A percentile compares a stretch with the other conserved stretches of the same genome.
phyloP scores from a whole-genome alignment of 2,888 invertebrate genomes.

The Eupithecia subumbrata region DNA sequence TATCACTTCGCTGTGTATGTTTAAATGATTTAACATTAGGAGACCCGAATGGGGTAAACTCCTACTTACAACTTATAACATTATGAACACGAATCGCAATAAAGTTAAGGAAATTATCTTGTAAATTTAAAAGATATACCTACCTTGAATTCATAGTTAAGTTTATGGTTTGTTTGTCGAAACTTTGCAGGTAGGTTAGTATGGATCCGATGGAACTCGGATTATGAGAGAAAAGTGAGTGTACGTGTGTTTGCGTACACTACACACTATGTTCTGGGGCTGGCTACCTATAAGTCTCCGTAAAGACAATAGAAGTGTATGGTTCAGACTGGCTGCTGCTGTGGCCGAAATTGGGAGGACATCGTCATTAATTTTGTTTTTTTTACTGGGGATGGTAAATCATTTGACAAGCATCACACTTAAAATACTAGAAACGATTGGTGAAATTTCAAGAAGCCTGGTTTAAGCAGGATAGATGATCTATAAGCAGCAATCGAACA shows the following conservation, averaged over 20 bases:
- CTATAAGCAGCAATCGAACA: not conserved
- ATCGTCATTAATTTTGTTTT: not conserved
- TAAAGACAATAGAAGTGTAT: too few species aligned
- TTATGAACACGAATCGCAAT: not conserved
- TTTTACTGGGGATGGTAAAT: too few species aligned
- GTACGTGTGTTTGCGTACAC: not conserved
- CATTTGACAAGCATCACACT: too few species aligned
- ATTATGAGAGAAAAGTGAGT: not conserved
- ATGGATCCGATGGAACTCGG: not conserved
- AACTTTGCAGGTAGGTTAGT: not conserved
- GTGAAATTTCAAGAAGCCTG: not conserved
- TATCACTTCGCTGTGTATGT: conserved; percentile 38
- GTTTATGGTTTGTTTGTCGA: not conserved
- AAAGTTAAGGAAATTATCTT: not conserved
- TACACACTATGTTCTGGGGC: too few species aligned
- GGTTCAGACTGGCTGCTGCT: too few species aligned
- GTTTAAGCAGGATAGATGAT: not conserved
- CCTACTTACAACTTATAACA: not conserved
- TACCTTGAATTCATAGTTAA: not conserved
- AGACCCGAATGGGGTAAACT: conserved; percentile 2
- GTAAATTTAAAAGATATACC: not conserved
- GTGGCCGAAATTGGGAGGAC: not conserved
- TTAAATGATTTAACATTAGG: conserved; percentile 7
- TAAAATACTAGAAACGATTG: not conserved
- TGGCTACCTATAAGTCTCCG: too few species aligned